phyloP scores from a whole-genome alignment of 2,113 vertebrate genomes.

The Vireo altiloquus region DNA sequence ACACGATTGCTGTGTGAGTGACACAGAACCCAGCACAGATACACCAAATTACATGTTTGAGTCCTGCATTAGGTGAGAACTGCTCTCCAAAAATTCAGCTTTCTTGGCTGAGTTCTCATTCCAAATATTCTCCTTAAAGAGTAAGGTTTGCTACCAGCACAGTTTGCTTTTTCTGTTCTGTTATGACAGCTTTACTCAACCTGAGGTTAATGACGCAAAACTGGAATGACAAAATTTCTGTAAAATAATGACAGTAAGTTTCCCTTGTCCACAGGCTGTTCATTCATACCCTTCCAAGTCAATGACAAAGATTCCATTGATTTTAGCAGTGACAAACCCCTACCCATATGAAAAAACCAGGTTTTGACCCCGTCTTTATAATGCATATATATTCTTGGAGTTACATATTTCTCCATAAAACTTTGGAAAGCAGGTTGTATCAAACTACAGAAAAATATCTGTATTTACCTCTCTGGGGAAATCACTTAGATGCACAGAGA shows the following conservation, averaged over 20 bases:
- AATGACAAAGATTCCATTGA: slow-evolving; percentile 11
- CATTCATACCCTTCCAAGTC: not conserved
- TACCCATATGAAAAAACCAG: not conserved
- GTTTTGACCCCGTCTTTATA: not conserved
- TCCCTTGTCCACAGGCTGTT: not conserved
- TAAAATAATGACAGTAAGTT: not conserved
- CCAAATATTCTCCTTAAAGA: not conserved
- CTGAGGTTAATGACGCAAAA: not conserved
- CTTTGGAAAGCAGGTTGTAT: not conserved
- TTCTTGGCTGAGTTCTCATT: not conserved
- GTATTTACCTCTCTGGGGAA: not conserved
- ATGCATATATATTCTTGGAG: not conserved
- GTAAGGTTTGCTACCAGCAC: not conserved
- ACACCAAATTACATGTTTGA: not conserved
- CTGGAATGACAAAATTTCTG: not conserved
- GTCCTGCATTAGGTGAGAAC: not conserved
- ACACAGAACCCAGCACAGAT: not conserved
- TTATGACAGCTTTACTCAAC: slow-evolving; percentile 5
- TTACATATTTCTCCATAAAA: not conserved
- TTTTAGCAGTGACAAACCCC: not conserved
- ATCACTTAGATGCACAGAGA: not conserved
- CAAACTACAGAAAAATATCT: not conserved
- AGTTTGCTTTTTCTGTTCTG: not conserved
- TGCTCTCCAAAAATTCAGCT: not conserved
- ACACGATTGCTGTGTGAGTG: not conserved